Percentiles rank a stretch among this genome's conserved stretches.
phyloP scores from a whole-genome alignment of 2,797 vertebrate genomes.

The Premnoplex brunnescens region DNA sequence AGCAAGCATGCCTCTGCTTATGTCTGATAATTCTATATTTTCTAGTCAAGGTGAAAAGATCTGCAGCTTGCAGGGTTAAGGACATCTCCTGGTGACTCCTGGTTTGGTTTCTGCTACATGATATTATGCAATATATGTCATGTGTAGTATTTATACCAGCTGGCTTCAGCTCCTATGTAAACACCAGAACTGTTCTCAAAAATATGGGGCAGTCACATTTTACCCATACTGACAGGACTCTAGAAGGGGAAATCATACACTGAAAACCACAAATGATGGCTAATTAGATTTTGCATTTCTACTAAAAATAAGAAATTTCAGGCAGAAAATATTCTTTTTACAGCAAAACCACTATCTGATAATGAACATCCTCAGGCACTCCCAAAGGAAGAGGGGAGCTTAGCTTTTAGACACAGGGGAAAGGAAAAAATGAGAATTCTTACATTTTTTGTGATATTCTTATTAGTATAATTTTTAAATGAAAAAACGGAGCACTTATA shows the following conservation, averaged over 20 bases:
- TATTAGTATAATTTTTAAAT: slow-evolving; percentile 36
- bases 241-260: slow-evolving; percentile 4
- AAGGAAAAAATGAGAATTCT: slow-evolving; percentile 2
- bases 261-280: not conserved
- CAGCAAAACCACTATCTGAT: slow-evolving; percentile 19
- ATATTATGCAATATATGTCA: not conserved
- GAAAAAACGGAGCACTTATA: slow-evolving; percentile 41
- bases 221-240: not conserved
- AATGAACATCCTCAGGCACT: slow-evolving; percentile 10
- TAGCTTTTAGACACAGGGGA: slow-evolving; percentile 12
- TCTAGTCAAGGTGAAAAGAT: not conserved
- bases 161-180: not conserved
- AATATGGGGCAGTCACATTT: not conserved
- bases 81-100: not conserved
- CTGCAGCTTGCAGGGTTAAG: not conserved
- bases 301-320: slow-evolving; percentile 29
- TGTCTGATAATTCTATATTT: not conserved
- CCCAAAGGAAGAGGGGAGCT: not conserved
- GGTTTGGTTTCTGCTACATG: not conserved
- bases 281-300: slow-evolving; percentile 39
- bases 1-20: not conserved
- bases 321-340: slow-evolving; percentile 37
- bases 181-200: not conserved
- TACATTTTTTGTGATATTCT: not conserved
- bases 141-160: not conserved